Conservation (phyloP, 2,113 vertebrate species). For the Limnothrissa miodon region DNA sequence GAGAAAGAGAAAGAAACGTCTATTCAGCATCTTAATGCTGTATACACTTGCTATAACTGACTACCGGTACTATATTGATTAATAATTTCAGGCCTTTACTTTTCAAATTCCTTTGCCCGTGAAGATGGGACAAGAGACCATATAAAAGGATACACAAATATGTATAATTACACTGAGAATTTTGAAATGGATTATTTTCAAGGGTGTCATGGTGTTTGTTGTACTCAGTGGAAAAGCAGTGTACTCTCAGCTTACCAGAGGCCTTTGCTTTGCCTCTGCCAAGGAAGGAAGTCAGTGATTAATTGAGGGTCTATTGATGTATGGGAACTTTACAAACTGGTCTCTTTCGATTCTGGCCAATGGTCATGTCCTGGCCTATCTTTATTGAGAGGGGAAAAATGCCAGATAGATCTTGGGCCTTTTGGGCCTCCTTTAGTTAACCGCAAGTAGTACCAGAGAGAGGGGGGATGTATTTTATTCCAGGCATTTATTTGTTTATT, state of each 20-base stretch:
- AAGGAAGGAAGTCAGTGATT: background rate
- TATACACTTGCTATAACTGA: too few species aligned
- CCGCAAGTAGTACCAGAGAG: background rate
- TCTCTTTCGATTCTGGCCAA: slow-evolving; percentile 12
- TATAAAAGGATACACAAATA: too few species aligned
- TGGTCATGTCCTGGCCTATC: background rate
- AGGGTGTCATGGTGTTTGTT: background rate
- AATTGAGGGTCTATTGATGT: slow-evolving; percentile 2
- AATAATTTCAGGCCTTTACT: too few species aligned
- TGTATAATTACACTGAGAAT: too few species aligned
- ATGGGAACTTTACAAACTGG: slow-evolving; percentile 14
- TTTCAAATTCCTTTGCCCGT: too few species aligned
- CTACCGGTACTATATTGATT: too few species aligned
- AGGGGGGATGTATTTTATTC: background rate
- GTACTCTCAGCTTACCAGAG: background rate
- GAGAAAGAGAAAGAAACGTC: background rate
- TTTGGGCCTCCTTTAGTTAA: background rate
- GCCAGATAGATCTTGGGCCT: background rate
- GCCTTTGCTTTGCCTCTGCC: background rate
- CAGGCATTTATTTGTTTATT: background rate
- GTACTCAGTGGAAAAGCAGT: background rate
- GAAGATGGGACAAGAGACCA: too few species aligned
- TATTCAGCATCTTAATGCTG: too few species aligned
- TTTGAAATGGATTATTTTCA: background rate
- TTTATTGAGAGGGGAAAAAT: background rate